These are phyloP conservation scores for Sminthurides aquaticus DNA, from an alignment of 2,888 invertebrate species.

Conservation along the genomic window DNA sequence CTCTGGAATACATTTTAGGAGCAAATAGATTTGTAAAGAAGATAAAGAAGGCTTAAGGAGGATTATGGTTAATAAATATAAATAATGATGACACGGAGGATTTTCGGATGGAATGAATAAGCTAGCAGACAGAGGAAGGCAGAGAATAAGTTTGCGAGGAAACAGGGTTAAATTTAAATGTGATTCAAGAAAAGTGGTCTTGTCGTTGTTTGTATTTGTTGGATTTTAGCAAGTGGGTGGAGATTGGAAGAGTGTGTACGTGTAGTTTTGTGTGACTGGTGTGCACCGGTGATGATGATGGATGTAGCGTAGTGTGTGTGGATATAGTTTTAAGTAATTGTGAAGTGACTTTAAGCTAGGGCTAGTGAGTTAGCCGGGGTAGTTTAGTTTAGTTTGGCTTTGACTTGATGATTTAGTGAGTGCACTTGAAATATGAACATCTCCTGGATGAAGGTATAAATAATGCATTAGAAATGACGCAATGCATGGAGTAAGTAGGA, in stretches of 20 bases:
- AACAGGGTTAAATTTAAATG: neutral
- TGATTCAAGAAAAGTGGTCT: neutral
- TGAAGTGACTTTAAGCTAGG: neutral
- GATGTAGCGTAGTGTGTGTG: too few species aligned
- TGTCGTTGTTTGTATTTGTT: neutral
- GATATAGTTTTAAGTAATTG: too few species aligned
- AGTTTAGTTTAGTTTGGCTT: neutral
- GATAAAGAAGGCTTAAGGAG: neutral
- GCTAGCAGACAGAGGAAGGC: too few species aligned
- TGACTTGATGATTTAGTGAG: neutral
- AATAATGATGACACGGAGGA: neutral
- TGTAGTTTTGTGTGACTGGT: too few species aligned
- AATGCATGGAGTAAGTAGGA: neutral
- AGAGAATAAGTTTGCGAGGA: too few species aligned
- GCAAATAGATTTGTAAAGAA: neutral
- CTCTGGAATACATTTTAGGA: too few species aligned
- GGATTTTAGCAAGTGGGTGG: neutral
- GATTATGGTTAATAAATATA: neutral
- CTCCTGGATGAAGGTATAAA: neutral
- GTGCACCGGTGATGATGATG: too few species aligned
- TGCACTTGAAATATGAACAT: too few species aligned
- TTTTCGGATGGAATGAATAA: neutral
- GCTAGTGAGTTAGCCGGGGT: neutral
- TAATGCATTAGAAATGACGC: neutral
- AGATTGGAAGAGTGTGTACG: too few species aligned